phyloP scores from a whole-genome alignment of 2,113 vertebrate species.

The Scomber colias region DNA sequence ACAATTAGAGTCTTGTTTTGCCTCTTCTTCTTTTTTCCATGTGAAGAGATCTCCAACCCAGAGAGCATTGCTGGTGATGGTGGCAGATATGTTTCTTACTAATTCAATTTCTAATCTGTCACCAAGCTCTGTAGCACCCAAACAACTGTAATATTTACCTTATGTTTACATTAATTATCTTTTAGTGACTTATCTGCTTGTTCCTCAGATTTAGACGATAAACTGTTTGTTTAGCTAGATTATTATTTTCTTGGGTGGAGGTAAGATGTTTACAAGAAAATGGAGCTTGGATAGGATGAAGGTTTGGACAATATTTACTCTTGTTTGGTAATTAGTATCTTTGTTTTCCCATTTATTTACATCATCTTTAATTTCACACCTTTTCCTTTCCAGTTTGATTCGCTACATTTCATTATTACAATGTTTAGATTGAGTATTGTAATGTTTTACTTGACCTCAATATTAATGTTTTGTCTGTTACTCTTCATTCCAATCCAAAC shows the following conservation, averaged over 20 bases:
- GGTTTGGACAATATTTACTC: not conserved
- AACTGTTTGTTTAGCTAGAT: too few species aligned
- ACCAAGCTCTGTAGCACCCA: not conserved
- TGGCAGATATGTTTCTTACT: not conserved
- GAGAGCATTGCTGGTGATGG: not conserved
- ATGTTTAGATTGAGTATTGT: not conserved
- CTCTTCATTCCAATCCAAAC: not conserved
- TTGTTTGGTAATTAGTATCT: not conserved
- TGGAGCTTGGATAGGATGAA: too few species aligned
- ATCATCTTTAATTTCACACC: not conserved
- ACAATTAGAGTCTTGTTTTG: too few species aligned
- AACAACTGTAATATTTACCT: not conserved
- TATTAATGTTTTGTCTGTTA: not conserved
- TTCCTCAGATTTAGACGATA: too few species aligned
- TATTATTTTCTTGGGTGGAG: too few species aligned
- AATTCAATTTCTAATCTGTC: not conserved
- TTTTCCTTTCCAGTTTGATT: not conserved
- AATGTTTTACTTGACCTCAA: not conserved
- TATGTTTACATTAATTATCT: not conserved
- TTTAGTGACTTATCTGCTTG: not conserved
- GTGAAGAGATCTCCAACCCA: not conserved
- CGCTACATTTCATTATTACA: not conserved
- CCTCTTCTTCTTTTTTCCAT: not conserved
- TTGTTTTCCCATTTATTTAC: not conserved
- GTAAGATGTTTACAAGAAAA: too few species aligned